Evolutionary conservation across 2,797 vertebrate species (phyloP).

Genomic region (Alosa sapidissima): DNA sequence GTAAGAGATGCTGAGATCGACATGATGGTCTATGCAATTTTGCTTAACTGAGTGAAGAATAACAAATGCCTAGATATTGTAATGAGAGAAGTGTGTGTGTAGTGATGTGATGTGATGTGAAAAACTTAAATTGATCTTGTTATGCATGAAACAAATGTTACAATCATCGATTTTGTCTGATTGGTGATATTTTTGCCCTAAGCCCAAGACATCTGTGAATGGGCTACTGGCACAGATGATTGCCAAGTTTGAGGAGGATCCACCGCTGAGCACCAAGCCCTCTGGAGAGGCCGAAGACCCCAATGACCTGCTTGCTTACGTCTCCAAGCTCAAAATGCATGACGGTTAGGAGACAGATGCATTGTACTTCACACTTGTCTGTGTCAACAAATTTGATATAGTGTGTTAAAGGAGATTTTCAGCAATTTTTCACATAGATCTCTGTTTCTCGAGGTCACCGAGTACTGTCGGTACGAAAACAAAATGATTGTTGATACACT

Average conservation of each 20-base stretch:
- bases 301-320: conserved; percentile 82
- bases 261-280: conserved; percentile 81
- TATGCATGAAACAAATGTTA: not conserved
- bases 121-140: not conserved
- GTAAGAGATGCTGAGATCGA: conserved; percentile 70
- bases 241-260: conserved; percentile 89
- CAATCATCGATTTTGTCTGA: not conserved
- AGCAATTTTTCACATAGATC: no score
- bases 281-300: conserved; percentile 74
- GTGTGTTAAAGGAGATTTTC: not conserved
- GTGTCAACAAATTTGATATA: not conserved
- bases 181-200: conserved; percentile 15
- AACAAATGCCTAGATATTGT: not conserved
- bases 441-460: no score
- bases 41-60: not conserved
- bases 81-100: not conserved
- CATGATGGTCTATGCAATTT: not conserved
- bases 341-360: conserved; percentile 70
- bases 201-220: conserved; percentile 88
- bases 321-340: conserved; percentile 79
- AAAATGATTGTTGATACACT: no score
- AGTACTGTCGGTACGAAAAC: no score
- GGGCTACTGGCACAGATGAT: conserved; percentile 89
- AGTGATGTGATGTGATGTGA: not conserved
- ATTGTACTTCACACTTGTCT: not conserved